Conservation (phyloP, 1,140 invertebrate genomes). For the Zaprionus inermis region DNA sequence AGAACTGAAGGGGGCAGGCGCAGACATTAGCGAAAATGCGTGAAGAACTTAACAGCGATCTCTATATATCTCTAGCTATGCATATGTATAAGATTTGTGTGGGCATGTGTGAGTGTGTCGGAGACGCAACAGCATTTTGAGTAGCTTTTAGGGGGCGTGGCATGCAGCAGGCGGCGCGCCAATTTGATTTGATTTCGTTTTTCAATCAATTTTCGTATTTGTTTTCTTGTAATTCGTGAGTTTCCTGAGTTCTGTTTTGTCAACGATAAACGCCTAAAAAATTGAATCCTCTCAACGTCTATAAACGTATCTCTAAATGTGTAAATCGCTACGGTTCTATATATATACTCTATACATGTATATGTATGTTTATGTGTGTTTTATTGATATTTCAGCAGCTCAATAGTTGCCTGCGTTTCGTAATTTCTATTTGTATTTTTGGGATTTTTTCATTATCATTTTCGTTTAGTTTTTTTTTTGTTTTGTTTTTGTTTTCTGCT, state of each 20-base stretch:
- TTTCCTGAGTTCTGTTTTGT: conserved; percentile 71
- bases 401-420: conserved; percentile 42
- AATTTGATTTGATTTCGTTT: conserved; percentile 36
- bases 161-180: conserved; percentile 62
- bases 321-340: conserved; percentile 26
- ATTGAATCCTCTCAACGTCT: conserved; percentile 30
- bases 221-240: conserved; percentile 56
- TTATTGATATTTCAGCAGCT: conserved; percentile 42
- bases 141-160: conserved; percentile 27
- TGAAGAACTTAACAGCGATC: conserved; percentile 26
- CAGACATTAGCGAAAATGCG: background rate
- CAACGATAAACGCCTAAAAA: conserved; percentile 53
- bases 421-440: conserved; percentile 40
- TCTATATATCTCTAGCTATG: conserved; percentile 16
- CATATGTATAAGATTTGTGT: conserved; percentile 24
- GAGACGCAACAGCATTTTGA: conserved; percentile 39
- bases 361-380: conserved; percentile 34
- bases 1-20: conserved; percentile 41
- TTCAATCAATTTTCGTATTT: conserved; percentile 23
- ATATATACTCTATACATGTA: conserved; percentile 22
- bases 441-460: background rate
- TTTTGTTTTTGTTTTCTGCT: conserved; percentile 30
- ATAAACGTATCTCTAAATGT: conserved; percentile 33
- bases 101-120: conserved; percentile 12
- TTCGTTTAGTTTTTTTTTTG: conserved; percentile 21